Evolutionary conservation across 2,113 vertebrate species (phyloP).

Genomic region (Ginglymostoma cirratum): DNA sequence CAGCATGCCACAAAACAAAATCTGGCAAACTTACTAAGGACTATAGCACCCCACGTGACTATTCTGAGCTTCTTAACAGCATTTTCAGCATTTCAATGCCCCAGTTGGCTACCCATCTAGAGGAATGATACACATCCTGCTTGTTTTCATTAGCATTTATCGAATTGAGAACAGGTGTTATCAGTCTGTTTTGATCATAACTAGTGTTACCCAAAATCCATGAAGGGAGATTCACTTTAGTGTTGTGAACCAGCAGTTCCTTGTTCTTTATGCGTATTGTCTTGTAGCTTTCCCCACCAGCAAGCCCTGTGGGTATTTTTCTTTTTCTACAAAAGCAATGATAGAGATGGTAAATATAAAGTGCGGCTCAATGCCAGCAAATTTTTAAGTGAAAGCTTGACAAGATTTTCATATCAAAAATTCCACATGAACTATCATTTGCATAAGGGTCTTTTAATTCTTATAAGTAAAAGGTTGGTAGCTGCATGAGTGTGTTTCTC

Average conservation of each 20-base stretch:
- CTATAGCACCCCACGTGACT: neutral
- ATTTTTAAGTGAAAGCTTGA: neutral
- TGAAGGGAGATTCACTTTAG: neutral
- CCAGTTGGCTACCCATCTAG: neutral
- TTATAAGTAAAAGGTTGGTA: neutral
- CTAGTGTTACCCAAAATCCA: neutral
- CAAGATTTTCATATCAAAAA: neutral
- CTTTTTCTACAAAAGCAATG: neutral
- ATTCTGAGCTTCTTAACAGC: neutral
- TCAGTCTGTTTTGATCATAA: neutral
- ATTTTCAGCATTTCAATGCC: neutral
- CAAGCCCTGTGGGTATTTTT: neutral
- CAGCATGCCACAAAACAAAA: neutral
- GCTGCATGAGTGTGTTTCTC: neutral
- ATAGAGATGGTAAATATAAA: neutral
- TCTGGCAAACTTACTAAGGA: conserved; percentile 1
- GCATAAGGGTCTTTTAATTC: neutral
- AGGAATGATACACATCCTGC: neutral
- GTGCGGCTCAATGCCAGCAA: neutral
- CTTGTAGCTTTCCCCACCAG: neutral
- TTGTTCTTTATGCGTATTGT: neutral
- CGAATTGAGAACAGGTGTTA: conserved; percentile 1
- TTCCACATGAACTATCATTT: neutral
- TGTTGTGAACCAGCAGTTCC: neutral
- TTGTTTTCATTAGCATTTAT: conserved; percentile 25